Percentiles rank a stretch among this genome's conserved stretches.
These are phyloP conservation scores for Spea hammondii DNA, from an alignment of 2,797 vertebrate genomes.

Conservation along the genomic window DNA sequence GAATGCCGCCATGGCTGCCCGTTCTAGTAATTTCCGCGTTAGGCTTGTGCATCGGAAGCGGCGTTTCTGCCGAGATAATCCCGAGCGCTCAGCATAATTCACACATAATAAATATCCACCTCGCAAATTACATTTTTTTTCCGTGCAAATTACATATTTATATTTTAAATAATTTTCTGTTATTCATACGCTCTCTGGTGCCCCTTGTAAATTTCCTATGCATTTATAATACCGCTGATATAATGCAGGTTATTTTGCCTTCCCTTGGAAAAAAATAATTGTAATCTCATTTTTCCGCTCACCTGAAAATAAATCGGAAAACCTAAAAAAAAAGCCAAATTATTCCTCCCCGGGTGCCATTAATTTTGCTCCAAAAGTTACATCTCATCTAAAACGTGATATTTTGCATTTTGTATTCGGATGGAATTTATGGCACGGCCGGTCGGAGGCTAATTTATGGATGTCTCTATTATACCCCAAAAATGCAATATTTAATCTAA, in stretches of 20 bases:
- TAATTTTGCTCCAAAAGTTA: slow-evolving; percentile 39
- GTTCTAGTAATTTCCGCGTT: not conserved
- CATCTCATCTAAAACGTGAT: slow-evolving; percentile 14
- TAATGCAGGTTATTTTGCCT: slow-evolving; percentile 47
- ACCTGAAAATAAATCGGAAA: slow-evolving; percentile 48
- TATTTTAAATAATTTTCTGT: slow-evolving; percentile 37
- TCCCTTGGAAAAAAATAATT: slow-evolving; percentile 23
- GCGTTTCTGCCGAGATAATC: not conserved
- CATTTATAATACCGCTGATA: slow-evolving; percentile 40
- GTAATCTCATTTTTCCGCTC: slow-evolving; percentile 42
- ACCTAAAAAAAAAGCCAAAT: slow-evolving; percentile 31
- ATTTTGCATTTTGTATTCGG: slow-evolving; percentile 3
- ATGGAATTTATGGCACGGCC: slow-evolving; percentile 20
- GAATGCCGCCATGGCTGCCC: not conserved
- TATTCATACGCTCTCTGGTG: slow-evolving; percentile 7
- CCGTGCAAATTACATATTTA: slow-evolving; percentile 39
- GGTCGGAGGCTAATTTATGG: slow-evolving; percentile 30
- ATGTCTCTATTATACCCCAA: slow-evolving; percentile 13
- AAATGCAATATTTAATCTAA: slow-evolving; percentile 20
- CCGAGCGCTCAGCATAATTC: slow-evolving; percentile 14
- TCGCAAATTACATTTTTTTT: slow-evolving; percentile 42
- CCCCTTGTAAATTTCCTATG: slow-evolving; percentile 25
- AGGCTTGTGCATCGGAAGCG: not conserved
- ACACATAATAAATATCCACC: slow-evolving; percentile 31
- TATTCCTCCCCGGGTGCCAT: slow-evolving; percentile 16